Evolutionary conservation across 2,113 vertebrate genomes (phyloP).

Genomic region (Calyptomena viridis): DNA sequence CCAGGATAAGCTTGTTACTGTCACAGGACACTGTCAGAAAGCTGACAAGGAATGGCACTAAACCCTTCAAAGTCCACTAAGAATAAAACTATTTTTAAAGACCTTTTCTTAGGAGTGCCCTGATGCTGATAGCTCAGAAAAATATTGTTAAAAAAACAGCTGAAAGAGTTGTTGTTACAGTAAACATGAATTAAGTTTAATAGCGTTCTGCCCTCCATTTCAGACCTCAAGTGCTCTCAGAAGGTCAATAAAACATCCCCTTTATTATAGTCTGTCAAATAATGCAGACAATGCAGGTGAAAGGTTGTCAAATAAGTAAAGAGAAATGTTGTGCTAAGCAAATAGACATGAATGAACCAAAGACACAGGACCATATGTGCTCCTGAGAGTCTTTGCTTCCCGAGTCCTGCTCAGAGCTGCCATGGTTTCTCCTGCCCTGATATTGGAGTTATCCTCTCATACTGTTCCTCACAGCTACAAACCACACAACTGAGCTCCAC

Average conservation of each 20-base stretch:
- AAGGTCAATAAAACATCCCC: slow-evolving; percentile 18
- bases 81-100: not conserved
- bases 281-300: slow-evolving; percentile 25
- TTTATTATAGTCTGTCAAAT: slow-evolving; percentile 26
- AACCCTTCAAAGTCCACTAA: not conserved
- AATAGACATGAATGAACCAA: not conserved
- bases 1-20: not conserved
- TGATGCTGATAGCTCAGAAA: not conserved
- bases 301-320: slow-evolving; percentile 16
- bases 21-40: not conserved
- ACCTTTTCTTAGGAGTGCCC: not conserved
- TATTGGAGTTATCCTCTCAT: not conserved
- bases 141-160: not conserved
- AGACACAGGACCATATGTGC: not conserved
- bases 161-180: not conserved
- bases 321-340: not conserved
- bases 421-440: not conserved
- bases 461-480: not conserved
- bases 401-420: rapidly evolving
- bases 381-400: not conserved
- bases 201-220: not conserved
- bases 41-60: not conserved
- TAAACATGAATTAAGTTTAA: slow-evolving; percentile 30
- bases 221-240: slow-evolving; percentile 1
- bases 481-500: not conserved